Base-by-base conservation (phyloP, 2,113 vertebrate genomes). In the Ciconia stormi region DNA sequence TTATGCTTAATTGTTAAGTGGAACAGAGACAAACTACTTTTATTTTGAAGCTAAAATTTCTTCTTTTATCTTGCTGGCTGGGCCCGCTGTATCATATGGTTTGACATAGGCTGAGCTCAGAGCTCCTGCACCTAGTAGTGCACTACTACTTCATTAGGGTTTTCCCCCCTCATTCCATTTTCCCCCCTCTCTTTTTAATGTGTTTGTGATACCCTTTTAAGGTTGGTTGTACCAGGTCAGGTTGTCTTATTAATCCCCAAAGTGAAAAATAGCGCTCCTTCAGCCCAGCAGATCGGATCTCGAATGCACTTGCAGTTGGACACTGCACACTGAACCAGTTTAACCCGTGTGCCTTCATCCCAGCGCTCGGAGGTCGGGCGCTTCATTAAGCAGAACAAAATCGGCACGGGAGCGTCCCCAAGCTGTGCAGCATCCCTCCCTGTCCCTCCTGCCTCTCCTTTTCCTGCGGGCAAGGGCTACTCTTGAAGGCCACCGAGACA, bases 401-500 rank as follows among this genome's bases (percentile, higher is more conserved):
- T 65, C 22, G 19, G 19, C 56, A 22, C 0, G 0, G 65, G 81
- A 73, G 49, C 20, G 8, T 66, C 83, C 86, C 62, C 47, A 65
- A 58, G 49, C 62, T 29, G 1, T 4, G 6, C 44, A 56, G 44
- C 46, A 49, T 83, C 67, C 79, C 89, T 90, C 56, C 62, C 73
- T 16, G 13, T 76, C 84, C 81, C 70, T 94, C 70, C 84, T 80
- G 81, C 84, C 81, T 95, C 82, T 94, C 70, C 73, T 95, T 91
- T 86, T 93, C 85, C 88, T 91, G 66, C 9, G 3, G 71, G 69
- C 88, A 76, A 95, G 78, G 52, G 86, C 86, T 82, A 94, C 89
- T 90, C 96, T 96, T 97, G 96, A 94, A 95, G 97, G 93, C 95
- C 96, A 95, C 92, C 1, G 71, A 93, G 89, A 74, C 84, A 95